Percentiles rank a stretch among this genome's conserved stretches.
phyloP scores from a whole-genome alignment of 1,140 invertebrate genomes.

The Saccostrea cuccullata region DNA sequence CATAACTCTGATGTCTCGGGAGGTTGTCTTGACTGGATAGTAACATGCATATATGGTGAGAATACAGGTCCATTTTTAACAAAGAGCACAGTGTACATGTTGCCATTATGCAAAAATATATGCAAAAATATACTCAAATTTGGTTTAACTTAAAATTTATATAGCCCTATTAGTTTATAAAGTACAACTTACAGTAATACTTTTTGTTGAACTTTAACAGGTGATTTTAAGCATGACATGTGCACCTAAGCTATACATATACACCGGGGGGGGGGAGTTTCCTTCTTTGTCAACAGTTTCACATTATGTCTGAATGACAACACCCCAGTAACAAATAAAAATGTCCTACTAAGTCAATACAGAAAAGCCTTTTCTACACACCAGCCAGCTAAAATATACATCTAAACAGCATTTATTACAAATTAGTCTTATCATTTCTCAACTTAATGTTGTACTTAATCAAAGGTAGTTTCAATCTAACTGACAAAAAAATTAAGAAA shows the following conservation, averaged over 20 bases:
- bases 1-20: too few relatives aligned
- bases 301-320: not conserved
- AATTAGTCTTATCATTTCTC: not conserved
- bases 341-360: not conserved
- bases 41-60: too few relatives aligned
- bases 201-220: not conserved
- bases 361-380: not conserved
- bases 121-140: too few relatives aligned
- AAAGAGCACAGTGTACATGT: too few relatives aligned
- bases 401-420: not conserved
- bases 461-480: not conserved
- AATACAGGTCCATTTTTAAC: too few relatives aligned
- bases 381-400: not conserved
- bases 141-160: too few relatives aligned
- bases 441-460: conserved; percentile 1
- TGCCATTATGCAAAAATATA: too few relatives aligned
- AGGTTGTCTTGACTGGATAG: too few relatives aligned
- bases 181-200: too few relatives aligned
- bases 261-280: not conserved
- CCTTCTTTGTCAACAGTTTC: conserved; percentile 14
- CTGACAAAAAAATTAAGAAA: conserved; percentile 8
- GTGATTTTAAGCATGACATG: not conserved
- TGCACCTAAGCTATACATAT: not conserved
- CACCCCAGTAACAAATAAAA: conserved; percentile 26
- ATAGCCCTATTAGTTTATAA: too few relatives aligned